Percentiles rank a stretch among this genome's conserved stretches.
Evolutionary conservation across 2,113 vertebrate species (phyloP).

Genomic region (Tachycineta bicolor): DNA sequence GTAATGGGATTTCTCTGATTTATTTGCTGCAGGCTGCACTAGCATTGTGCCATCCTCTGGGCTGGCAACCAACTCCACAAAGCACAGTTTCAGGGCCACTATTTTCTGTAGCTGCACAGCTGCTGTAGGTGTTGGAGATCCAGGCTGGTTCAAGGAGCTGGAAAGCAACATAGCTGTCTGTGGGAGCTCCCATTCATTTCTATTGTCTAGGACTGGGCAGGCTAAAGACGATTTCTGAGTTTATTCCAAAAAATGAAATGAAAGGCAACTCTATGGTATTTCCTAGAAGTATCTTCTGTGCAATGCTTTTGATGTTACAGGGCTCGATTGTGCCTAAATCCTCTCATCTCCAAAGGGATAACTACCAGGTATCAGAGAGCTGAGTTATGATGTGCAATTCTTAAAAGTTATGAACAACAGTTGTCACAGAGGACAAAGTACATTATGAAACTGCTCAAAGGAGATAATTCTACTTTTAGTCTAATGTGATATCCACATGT

Average conservation of each 20-base stretch:
- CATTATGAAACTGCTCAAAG: neutral
- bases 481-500: neutral
- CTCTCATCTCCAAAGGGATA: neutral
- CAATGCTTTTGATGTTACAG: neutral
- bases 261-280: neutral
- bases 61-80: neutral
- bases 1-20: neutral
- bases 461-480: neutral
- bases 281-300: neutral
- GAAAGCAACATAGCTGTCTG: neutral
- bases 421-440: neutral
- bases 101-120: neutral
- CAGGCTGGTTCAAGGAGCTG: neutral
- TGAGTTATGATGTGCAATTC: neutral
- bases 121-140: neutral
- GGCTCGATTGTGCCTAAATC: neutral
- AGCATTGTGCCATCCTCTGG: neutral
- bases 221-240: neutral
- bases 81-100: neutral
- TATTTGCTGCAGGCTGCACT: neutral
- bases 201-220: accelerated
- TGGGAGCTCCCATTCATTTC: neutral
- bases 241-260: neutral
- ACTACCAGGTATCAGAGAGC: neutral
- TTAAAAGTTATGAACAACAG: neutral